Evolutionary conservation across 2,113 vertebrate genomes (phyloP), one percentile per base, ranked within the genome.

Genomic region (Dinomys branickii): DNA sequence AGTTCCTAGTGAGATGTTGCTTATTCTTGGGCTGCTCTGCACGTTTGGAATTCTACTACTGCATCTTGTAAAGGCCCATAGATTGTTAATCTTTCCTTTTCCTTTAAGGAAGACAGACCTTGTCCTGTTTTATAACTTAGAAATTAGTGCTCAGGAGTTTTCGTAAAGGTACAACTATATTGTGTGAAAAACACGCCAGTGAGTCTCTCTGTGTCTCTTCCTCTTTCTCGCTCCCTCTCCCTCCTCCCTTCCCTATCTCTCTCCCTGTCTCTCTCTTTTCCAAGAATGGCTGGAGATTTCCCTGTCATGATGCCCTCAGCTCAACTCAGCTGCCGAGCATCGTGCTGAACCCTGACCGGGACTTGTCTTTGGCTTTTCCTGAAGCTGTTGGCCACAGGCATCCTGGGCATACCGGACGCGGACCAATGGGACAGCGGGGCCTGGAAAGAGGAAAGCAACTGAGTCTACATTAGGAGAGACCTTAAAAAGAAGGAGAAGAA

Each of bases 381-480:
- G 26, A 54, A 73, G 73, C 28, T 41, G n/a, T 28, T 0, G 0
- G 8, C 75, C 35, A 33, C 0, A 52, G 52, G 16, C 12, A 26
- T 85, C 20, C 11, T 38, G 44, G n/a, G 69, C 44, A 50, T 9
- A 14, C 9, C 65, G 10, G 2, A 3, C 28, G 4, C 30, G 17
- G 7, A 0, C 19, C 26, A 9, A 0, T 0, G 19, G 19, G 59
- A 52, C 35, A 14, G 1, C 6, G 88, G n/a, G n/a, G 47, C 28
- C 6, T 59, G 24, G 38, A 33, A 58, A 12, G 44, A 41, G 16
- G 85, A 24, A 28, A 4, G 11, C 5, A 67, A 9, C 0, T 17
- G 9, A 54, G 44, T 19, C 6, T 3, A 7, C 7, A 0, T 61
- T 16, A 81, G 35, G 28, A 30, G 44, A 26, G 19, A 38, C 17